Evolutionary conservation across 2,797 vertebrate genomes (phyloP), one percentile per base, ranked within the genome.

Genomic region (Phylloscopus collybita): DNA sequence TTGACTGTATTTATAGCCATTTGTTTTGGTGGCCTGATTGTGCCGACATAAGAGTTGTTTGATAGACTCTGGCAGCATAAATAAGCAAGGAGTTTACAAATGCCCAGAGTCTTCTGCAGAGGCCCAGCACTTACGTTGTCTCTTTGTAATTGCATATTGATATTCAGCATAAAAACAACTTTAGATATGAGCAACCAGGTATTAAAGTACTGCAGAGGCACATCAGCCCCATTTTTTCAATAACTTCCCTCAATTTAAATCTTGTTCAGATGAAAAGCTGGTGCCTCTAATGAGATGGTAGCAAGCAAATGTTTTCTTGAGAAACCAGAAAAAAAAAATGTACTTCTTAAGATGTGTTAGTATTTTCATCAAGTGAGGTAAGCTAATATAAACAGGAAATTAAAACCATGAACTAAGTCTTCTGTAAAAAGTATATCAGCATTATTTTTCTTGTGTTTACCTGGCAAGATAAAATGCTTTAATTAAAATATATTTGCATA

Each of bases 401-500:
- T 90, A 69, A 94, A 94, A 81, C 34, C 1, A 10, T 72, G 70
- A 75, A 26, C 36, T 53, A 84, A 83, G 44, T 93, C 80, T 90
- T 84, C 66, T 73, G 44, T 86, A 70, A 86, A 81, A 92, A 73
- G 14, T 70, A 70, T 32, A 62, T 90, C 47, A 62, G 42, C 45
- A 45, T 72, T 86, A 45, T 83, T 70, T 90, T 88, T 92, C 59
- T 66, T 51, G 29, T 76, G 73, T 94, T 95, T 90, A 84, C 80
- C 70, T 83, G 66, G 22, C 36, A 79, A 79, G 74, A 92, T 79
- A 62, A 66, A 91, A 79, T 86, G 40, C 61, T 93, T 90, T 59
- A 91, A 91, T 85, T 93, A 86, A 93, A 93, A 84, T 84, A 53
- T 69, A 84, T 91, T 92, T 93, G 29, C 76, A 90, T 83, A 82